Percentiles rank a stretch among this genome's conserved stretches.
phyloP scores from a whole-genome alignment of 2,888 invertebrate genomes.

The Euzophera pinguis region DNA sequence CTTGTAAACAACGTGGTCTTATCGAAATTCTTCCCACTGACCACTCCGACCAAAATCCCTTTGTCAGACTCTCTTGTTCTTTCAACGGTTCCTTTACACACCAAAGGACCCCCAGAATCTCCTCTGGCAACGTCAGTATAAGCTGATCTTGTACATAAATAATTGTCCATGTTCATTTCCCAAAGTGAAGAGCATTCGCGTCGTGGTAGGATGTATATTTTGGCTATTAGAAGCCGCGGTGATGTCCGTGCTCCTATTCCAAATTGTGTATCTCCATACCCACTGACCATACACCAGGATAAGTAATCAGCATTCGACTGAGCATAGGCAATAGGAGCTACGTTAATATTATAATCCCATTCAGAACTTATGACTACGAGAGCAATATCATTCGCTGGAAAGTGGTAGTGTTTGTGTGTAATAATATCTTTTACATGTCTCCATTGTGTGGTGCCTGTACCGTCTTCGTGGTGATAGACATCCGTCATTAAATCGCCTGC shows the following conservation, averaged over 20 bases:
- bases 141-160: conserved; percentile 24
- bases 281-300: neutral
- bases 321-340: neutral
- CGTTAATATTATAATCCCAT: conserved; percentile 29
- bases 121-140: conserved; percentile 21
- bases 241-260: neutral
- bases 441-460: conserved; percentile 36
- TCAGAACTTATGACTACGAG: conserved; percentile 29
- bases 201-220: conserved; percentile 14
- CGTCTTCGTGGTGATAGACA: conserved; percentile 24
- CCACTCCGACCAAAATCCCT: conserved; percentile 22
- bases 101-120: conserved; percentile 26
- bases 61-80: neutral
- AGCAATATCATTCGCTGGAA: conserved; percentile 49
- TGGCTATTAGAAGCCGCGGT: conserved; percentile 12
- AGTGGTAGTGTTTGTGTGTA: conserved; percentile 31
- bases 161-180: conserved; percentile 27
- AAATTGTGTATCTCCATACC: neutral
- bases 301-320: neutral
- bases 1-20: conserved; percentile 23
- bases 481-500: conserved; percentile 42
- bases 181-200: conserved; percentile 21
- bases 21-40: conserved; percentile 25
- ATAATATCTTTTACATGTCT: conserved; percentile 25
- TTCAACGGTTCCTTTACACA: conserved; percentile 19